A percentile compares a stretch with the other conserved stretches of the same genome.
These are phyloP conservation scores for Megaustenia siamemsis DNA, from an alignment of 2,888 invertebrate genomes.

Conservation along the genomic window DNA sequence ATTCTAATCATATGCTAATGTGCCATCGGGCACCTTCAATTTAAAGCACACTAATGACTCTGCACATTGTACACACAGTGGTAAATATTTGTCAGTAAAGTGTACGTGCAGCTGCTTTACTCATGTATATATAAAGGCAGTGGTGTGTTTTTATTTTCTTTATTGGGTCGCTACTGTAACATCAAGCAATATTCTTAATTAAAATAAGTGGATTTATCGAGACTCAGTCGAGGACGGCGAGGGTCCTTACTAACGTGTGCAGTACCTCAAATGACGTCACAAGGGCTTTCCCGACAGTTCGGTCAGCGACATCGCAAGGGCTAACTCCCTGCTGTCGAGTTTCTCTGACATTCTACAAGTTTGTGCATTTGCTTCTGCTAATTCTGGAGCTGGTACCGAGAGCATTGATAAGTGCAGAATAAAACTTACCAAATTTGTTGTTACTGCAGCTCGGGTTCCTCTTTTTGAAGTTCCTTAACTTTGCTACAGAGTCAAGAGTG, in stretches of 20 bases:
- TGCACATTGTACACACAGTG: conserved; percentile 22
- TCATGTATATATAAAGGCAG: background rate
- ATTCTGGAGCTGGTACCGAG: background rate
- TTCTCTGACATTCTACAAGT: background rate
- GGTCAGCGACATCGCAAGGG: conserved; percentile 48
- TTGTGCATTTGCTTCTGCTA: conserved; percentile 34
- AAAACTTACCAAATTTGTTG: background rate
- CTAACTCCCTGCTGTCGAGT: conserved; percentile 17
- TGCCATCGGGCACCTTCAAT: conserved; percentile 18
- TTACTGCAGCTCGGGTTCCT: conserved; percentile 35
- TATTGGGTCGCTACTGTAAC: background rate
- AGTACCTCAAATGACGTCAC: conserved; percentile 47
- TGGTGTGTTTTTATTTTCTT: background rate
- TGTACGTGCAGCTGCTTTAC: background rate
- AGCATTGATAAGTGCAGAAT: conserved; percentile 7
- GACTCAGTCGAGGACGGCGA: conserved; percentile 25
- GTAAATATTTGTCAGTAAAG: background rate
- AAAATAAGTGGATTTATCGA: background rate
- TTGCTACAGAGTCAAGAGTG: conserved; percentile 31
- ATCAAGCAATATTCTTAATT: background rate
- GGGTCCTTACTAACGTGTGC: conserved; percentile 40
- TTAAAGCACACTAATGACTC: conserved; percentile 11
- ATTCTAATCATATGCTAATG: background rate
- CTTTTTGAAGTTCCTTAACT: conserved; percentile 22
- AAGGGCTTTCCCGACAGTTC: conserved; percentile 49